Percentiles rank a stretch among this genome's conserved stretches.
phyloP scores from a whole-genome alignment of 2,888 invertebrate species.

The Drosophila mimetica region DNA sequence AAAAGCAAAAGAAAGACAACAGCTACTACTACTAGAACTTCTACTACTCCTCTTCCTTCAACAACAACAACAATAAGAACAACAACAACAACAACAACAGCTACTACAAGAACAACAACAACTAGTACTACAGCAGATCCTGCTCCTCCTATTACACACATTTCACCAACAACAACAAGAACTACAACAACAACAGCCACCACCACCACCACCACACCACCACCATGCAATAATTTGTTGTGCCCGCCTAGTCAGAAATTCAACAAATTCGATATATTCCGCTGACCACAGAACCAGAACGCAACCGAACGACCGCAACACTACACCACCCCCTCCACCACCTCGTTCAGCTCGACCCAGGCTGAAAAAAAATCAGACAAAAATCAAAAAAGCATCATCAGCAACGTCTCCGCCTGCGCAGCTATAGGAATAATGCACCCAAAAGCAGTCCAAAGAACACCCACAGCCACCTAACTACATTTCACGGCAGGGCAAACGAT shows the following conservation, averaged over 20 bases:
- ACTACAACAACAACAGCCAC: conserved; percentile 34
- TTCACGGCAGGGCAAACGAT: neutral
- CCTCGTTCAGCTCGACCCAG: conserved; percentile 33
- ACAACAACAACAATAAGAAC: conserved; percentile 69
- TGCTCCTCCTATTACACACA: conserved; percentile 80
- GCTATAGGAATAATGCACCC: conserved; percentile 18
- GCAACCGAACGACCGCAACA: conserved; percentile 40
- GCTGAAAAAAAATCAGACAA: conserved; percentile 6
- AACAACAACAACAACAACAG: conserved; percentile 48
- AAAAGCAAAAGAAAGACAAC: conserved; percentile 57
- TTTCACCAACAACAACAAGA: conserved; percentile 65
- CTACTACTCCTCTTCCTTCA: conserved; percentile 77
- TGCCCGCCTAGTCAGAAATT: conserved; percentile 53
- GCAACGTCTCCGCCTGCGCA: conserved; percentile 35
- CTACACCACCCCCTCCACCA: conserved; percentile 28
- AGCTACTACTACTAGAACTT: conserved; percentile 74
- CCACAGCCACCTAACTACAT: conserved; percentile 3
- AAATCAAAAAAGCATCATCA: conserved; percentile 20
- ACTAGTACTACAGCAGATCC: conserved; percentile 71
- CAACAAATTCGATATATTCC: conserved; percentile 74
- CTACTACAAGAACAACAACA: conserved; percentile 74
- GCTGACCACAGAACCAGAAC: conserved; percentile 54
- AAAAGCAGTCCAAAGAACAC: conserved; percentile 5
- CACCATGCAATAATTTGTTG: conserved; percentile 43
- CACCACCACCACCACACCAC: conserved; percentile 40